phyloP scores from a whole-genome alignment of 2,797 vertebrate species.

The Xyrichtys novacula region DNA sequence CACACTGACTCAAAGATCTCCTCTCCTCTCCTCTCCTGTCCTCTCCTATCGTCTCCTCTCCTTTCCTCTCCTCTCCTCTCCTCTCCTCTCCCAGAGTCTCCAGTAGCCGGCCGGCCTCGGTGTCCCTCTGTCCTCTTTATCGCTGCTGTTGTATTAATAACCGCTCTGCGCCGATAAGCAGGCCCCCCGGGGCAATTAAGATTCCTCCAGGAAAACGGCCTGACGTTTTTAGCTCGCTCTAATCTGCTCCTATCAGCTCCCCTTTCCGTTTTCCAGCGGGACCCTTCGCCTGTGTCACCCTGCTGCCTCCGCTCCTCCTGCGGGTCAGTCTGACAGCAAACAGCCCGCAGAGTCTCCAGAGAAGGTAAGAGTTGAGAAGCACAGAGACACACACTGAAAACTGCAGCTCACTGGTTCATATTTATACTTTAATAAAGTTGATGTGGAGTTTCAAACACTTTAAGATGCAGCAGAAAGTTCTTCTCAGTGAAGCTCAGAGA shows the following conservation, averaged over 20 bases:
- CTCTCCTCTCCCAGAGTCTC: neutral
- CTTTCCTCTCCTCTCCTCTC: no score
- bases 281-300: constrained; percentile 55
- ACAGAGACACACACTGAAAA: no score
- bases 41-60: neutral
- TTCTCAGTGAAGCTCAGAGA: no score
- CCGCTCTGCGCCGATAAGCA: constrained; percentile 78
- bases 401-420: no score
- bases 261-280: constrained; percentile 72
- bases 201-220: constrained; percentile 81
- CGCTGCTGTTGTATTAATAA: constrained; percentile 81
- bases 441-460: no score
- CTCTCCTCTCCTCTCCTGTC: no score
- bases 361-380: neutral
- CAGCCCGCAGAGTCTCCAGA: neutral
- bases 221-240: constrained; percentile 77
- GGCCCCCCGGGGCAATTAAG: constrained; percentile 81
- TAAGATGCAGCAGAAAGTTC: no score
- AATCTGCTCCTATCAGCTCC: constrained; percentile 81
- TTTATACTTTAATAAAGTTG: no score
- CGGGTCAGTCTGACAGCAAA: neutral
- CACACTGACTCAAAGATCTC: no score
- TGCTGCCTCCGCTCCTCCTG: constrained; percentile 9
- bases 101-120: constrained; percentile 16
- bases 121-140: constrained; percentile 69